Evolutionary conservation across 2,888 invertebrate species (phyloP).

Genomic region (Thumatha senex): DNA sequence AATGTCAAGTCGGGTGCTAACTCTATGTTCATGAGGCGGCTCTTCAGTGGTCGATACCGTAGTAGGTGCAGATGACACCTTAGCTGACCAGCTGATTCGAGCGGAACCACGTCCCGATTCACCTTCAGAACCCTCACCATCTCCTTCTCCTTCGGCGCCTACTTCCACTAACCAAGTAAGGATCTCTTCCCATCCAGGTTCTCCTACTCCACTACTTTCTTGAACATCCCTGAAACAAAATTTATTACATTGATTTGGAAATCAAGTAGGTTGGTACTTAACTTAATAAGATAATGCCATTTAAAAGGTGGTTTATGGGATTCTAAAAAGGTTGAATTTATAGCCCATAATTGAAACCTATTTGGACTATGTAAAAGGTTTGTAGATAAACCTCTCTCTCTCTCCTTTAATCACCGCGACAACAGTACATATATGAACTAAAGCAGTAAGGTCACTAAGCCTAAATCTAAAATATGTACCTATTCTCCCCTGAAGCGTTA

Average conservation of each 20-base stretch:
- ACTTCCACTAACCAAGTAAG: conserved; percentile 97
- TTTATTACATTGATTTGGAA: background rate
- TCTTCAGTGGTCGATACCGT: conserved; percentile 67
- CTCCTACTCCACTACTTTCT: conserved; percentile 65
- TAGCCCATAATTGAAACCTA: too few relatives aligned
- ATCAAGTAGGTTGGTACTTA: conserved; percentile 19
- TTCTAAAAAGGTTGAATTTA: too few relatives aligned
- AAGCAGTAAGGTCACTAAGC: too few relatives aligned
- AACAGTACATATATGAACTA: too few relatives aligned
- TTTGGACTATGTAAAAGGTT: too few relatives aligned
- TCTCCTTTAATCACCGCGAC: too few relatives aligned
- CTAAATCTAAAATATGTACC: too few relatives aligned
- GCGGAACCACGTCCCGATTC: conserved; percentile 90
- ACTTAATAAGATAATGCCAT: too few relatives aligned
- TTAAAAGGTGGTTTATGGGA: too few relatives aligned
- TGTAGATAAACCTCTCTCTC: too few relatives aligned
- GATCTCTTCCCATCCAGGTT: conserved; percentile 88
- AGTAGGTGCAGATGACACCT: conserved; percentile 64
- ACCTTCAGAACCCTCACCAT: conserved; percentile 72
- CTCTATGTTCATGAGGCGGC: conserved; percentile 82
- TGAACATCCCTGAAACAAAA: conserved; percentile 55
- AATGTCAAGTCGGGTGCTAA: conserved; percentile 93
- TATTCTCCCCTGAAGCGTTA: too few relatives aligned
- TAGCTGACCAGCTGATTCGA: conserved; percentile 92
- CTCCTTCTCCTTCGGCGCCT: conserved; percentile 88